Conservation (phyloP, 1,140 invertebrate species). For the Polypedilum vanderplanki region DNA sequence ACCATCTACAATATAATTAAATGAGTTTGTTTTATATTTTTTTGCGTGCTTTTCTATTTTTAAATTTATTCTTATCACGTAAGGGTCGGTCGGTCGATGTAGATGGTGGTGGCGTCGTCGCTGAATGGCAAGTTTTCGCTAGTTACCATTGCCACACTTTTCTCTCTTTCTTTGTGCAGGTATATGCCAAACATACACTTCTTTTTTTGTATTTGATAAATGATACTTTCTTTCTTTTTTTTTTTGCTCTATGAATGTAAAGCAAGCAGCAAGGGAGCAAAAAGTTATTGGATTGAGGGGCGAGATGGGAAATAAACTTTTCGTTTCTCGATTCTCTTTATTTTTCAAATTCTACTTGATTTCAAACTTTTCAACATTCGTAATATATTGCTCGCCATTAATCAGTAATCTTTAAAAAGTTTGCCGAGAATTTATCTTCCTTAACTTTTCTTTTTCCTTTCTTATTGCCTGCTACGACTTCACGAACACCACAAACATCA, state of each 20-base stretch:
- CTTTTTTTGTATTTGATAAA: constrained; percentile 15
- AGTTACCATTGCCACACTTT: no score
- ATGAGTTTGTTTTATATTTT: constrained; percentile 1
- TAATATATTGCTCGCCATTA: constrained; percentile 18
- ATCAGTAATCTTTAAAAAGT: constrained; percentile 16
- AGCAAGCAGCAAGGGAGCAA: background rate
- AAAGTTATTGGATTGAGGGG: background rate
- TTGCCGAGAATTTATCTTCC: constrained; percentile 17
- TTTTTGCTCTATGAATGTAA: background rate
- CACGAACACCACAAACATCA: background rate
- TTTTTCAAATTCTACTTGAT: constrained; percentile 6
- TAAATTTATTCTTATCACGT: constrained; percentile 19
- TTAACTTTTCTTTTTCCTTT: constrained; percentile 8
- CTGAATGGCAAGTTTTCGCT: no score
- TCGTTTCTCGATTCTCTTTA: no score
- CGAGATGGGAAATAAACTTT: no score
- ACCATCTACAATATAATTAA: constrained; percentile 13
- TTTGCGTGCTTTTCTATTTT: constrained; percentile 15
- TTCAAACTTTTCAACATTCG: constrained; percentile 18
- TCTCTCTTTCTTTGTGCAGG: background rate
- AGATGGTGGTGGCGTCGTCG: background rate
- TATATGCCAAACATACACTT: constrained; percentile 4
- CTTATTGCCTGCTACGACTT: background rate
- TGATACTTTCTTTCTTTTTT: background rate
- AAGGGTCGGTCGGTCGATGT: background rate